Conservation (phyloP, 2,797 vertebrate species). For the Anniella stebbinsi region DNA sequence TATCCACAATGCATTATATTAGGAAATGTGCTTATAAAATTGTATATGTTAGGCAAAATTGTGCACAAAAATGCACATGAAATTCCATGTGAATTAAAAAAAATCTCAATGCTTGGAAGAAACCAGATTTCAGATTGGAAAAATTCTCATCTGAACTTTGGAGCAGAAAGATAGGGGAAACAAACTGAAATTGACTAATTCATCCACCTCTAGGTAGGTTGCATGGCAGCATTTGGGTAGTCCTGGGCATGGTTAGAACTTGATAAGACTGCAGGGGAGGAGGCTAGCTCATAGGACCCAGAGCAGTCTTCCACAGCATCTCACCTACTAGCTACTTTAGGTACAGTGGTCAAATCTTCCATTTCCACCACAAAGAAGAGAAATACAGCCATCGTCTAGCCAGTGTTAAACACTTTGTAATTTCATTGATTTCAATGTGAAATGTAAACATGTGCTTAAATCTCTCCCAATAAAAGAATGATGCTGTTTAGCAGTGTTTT, state of each 20-base stretch:
- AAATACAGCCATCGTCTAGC: not conserved
- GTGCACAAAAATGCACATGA: too few relatives aligned
- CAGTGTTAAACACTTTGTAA: not conserved
- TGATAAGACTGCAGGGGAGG: not conserved
- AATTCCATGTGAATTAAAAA: too few relatives aligned
- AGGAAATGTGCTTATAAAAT: too few relatives aligned
- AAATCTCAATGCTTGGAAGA: too few relatives aligned
- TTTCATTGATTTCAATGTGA: not conserved
- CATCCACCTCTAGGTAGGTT: not conserved
- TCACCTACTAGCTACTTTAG: not conserved
- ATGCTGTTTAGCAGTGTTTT: not conserved
- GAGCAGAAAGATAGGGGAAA: not conserved
- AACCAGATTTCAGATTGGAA: too few relatives aligned
- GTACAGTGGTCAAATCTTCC: not conserved
- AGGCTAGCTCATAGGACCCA: not conserved
- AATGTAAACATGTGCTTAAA: not conserved
- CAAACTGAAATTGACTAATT: not conserved
- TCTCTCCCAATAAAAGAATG: not conserved
- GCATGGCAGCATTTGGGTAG: not conserved
- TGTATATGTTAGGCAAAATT: too few relatives aligned
- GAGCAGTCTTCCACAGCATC: not conserved
- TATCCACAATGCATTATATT: too few relatives aligned
- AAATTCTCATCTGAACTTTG: too few relatives aligned
- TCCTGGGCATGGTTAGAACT: not conserved
- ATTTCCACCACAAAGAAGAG: not conserved